These are phyloP conservation scores for Barnardius zonarius DNA, from an alignment of 2,113 vertebrate genomes.

Conservation along the genomic window DNA sequence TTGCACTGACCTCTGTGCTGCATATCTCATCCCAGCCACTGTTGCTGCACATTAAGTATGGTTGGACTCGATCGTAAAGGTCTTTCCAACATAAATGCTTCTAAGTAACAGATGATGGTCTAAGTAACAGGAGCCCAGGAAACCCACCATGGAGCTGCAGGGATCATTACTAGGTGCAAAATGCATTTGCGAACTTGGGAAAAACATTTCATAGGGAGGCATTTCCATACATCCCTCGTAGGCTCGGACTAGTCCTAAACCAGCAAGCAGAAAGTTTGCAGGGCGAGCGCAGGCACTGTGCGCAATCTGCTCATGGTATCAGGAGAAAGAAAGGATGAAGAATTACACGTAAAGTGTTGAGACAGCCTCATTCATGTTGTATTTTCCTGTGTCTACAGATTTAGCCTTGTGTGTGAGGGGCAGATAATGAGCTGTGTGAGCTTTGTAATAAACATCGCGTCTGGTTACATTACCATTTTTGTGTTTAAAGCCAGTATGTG, in stretches of 20 bases:
- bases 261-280: not conserved
- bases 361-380: not conserved
- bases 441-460: not conserved
- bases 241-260: not conserved
- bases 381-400: not conserved
- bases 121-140: not conserved
- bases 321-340: not conserved
- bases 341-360: not conserved
- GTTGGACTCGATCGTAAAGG: not conserved
- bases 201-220: not conserved
- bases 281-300: rapidly evolving
- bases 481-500: not conserved
- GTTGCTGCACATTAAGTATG: not conserved
- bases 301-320: not conserved
- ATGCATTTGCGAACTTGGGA: not conserved
- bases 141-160: rapidly evolving
- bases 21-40: not conserved
- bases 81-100: not conserved
- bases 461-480: not conserved
- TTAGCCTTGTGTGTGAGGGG: not conserved
- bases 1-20: not conserved
- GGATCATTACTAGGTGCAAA: not conserved
- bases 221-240: not conserved
- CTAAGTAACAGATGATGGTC: rapidly evolving
- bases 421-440: slow-evolving; percentile 1